Conservation (phyloP, 35 echinoderm and acorn worm species). For the Hemicentrotus pulcherrimus region DNA sequence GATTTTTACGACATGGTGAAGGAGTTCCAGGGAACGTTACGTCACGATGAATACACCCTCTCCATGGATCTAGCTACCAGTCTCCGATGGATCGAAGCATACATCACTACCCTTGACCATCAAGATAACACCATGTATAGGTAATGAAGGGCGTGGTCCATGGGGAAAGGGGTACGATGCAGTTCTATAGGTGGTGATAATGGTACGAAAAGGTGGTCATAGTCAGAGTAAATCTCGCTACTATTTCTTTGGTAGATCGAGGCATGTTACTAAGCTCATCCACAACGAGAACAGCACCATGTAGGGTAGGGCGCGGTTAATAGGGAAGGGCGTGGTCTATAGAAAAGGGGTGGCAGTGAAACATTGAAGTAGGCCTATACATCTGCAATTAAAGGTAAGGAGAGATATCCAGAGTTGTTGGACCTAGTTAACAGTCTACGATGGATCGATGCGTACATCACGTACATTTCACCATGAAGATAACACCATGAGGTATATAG, state of each 20-base stretch:
- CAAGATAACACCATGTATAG: constrained; percentile 88
- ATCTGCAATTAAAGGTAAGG: too few species aligned
- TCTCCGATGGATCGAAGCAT: constrained; percentile 86
- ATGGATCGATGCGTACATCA: neutral
- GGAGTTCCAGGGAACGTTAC: constrained; percentile 95
- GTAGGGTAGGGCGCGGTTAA: neutral
- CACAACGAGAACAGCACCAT: neutral
- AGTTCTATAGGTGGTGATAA: neutral
- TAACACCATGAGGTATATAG: neutral
- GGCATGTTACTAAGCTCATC: constrained; percentile 72
- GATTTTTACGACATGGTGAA: constrained; percentile 96
- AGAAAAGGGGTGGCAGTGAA: too few species aligned
- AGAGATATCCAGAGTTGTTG: neutral
- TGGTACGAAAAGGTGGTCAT: neutral
- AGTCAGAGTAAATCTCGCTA: constrained; percentile 64
- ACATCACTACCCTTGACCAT: constrained; percentile 87
- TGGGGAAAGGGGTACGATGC: neutral
- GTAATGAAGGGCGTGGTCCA: constrained; percentile 42
- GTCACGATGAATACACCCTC: constrained; percentile 95
- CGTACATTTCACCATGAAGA: neutral
- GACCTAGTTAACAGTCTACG: neutral
- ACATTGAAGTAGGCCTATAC: too few species aligned
- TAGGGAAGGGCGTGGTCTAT: neutral
- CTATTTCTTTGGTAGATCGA: constrained; percentile 85
- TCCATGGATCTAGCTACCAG: constrained; percentile 90